phyloP scores from a whole-genome alignment of 2,797 vertebrate species.

The Adrianichthys oophorus region DNA sequence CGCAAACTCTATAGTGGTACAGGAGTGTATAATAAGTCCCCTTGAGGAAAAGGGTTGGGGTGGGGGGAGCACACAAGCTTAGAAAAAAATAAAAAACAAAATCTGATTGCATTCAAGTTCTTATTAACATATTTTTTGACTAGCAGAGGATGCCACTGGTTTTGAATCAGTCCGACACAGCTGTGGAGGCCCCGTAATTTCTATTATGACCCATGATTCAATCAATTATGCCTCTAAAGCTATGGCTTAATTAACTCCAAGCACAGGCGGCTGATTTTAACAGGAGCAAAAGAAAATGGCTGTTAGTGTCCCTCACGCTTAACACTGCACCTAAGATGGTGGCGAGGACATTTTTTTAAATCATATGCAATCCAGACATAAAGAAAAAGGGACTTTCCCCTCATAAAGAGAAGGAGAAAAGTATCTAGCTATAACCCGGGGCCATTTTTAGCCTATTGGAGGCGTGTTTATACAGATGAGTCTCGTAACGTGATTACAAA shows the following conservation, averaged over 20 bases:
- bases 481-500: constrained; percentile 43
- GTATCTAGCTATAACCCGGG: constrained; percentile 52
- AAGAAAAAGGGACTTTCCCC: too few relatives aligned
- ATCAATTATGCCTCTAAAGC: constrained; percentile 77
- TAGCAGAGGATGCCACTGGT: constrained; percentile 73
- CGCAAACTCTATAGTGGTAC: constrained; percentile 76
- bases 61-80: constrained; percentile 57
- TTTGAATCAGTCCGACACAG: constrained; percentile 72
- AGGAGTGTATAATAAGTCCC: constrained; percentile 84
- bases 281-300: constrained; percentile 74
- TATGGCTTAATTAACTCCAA: constrained; percentile 76
- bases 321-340: constrained; percentile 69
- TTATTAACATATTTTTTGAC: constrained; percentile 77
- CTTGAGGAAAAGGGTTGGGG: constrained; percentile 76
- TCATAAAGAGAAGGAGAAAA: too few relatives aligned
- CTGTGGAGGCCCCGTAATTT: constrained; percentile 70
- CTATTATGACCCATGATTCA: constrained; percentile 78
- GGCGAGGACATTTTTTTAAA: constrained; percentile 48
- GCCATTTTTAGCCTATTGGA: constrained; percentile 46
- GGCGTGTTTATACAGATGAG: constrained; percentile 35
- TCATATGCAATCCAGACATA: too few relatives aligned
- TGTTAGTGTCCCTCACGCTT: constrained; percentile 60
- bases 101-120: constrained; percentile 74
- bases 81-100: constrained; percentile 76
- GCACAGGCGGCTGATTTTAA: constrained; percentile 67